Conservation (phyloP, 2,888 invertebrate species). For the Achlya flavicornis region DNA sequence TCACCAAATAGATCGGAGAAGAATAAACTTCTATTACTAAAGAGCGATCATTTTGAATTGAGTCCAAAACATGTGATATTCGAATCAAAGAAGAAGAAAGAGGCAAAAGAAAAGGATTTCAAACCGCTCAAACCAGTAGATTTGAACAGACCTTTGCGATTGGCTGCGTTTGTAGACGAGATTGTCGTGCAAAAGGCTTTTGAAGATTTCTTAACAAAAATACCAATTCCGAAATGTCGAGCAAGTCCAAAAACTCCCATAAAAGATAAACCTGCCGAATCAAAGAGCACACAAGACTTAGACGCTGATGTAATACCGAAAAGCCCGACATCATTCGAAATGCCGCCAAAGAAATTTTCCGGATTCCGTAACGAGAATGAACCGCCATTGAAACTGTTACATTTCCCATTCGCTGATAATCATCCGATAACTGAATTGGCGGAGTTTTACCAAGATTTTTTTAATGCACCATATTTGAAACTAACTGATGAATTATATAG, state of each 20-base stretch:
- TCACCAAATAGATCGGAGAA: constrained; percentile 91
- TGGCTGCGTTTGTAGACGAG: constrained; percentile 90
- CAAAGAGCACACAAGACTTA: constrained; percentile 71
- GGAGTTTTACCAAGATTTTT: constrained; percentile 91
- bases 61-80: constrained; percentile 87
- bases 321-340: constrained; percentile 70
- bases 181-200: constrained; percentile 58
- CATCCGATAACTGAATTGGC: constrained; percentile 90
- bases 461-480: constrained; percentile 85
- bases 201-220: constrained; percentile 66
- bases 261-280: constrained; percentile 39
- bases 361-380: constrained; percentile 80
- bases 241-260: constrained; percentile 56
- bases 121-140: constrained; percentile 77
- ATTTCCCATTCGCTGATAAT: constrained; percentile 90
- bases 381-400: constrained; percentile 87
- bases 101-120: constrained; percentile 59
- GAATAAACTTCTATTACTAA: constrained; percentile 90
- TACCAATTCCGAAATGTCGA: constrained; percentile 65
- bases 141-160: constrained; percentile 88
- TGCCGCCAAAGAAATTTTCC: constrained; percentile 74
- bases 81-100: constrained; percentile 85
- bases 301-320: constrained; percentile 57
- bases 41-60: constrained; percentile 95
- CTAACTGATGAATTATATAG: constrained; percentile 52